Base-by-base conservation (phyloP, 2,888 invertebrate genomes). In the Teinopalpus imperialis region DNA sequence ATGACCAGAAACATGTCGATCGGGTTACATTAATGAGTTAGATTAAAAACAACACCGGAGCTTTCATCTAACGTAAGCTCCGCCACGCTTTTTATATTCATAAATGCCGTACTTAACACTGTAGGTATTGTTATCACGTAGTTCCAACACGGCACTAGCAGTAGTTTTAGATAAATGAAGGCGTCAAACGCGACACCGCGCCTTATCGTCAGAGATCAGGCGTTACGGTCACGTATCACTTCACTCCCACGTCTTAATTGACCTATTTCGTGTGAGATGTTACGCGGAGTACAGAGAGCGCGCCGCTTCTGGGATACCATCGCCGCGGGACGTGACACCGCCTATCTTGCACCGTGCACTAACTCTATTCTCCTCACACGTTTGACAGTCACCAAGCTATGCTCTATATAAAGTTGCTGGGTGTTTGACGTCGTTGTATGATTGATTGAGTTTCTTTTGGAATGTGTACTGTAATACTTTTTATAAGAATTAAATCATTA, bases 211-310 rank as follows among this genome's bases (percentile, higher is more conserved):
- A 48, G 55, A 47, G 71, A 85, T 83, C 85, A 63, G 71, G 81
- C 82, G 86, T 81, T 75, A 81, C 83, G 81, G 85, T 87, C 88
- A 87, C 86, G 88, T 81, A 67, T 66, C 65, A 54, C 58, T 69
- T 60, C 86, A 82, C 87, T 85, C 86, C 86, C 86, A 86, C 88
- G 86, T 85, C 83, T 81, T 87, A 87, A 88, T 88, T 85, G 87
- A 86, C 85, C 87, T 71, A 83, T 83, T 88, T 86, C 81, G 83
- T 83, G 83, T 85, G 75, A 80, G 79, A 78, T 75, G 81, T 72
- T 61, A 71, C 78, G 73, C 74, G 72, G 63, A 61, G 59, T 62
- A 69, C 29, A 41, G 18, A 42, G 46, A 54, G 59, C 63, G 65
- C 68, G 63, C 75, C 73, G 74, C 71, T 69, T 80, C 64, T 69